These are phyloP conservation scores for Mugil cephalus DNA, from an alignment of 2,113 vertebrate genomes.

Conservation along the genomic window DNA sequence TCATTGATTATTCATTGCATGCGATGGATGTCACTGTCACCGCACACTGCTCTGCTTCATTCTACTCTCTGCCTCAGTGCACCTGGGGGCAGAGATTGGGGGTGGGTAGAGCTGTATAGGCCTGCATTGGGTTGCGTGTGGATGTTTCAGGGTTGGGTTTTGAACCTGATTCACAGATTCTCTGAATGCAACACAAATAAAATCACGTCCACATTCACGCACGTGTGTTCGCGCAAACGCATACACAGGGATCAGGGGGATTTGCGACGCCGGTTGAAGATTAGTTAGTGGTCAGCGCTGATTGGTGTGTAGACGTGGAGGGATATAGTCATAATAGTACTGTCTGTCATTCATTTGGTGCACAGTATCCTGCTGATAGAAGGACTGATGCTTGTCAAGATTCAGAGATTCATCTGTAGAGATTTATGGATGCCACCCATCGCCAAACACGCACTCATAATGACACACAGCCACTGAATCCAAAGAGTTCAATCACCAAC, in stretches of 20 bases:
- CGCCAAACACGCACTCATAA: background rate
- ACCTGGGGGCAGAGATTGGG: slow-evolving; percentile 66
- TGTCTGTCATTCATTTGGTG: slow-evolving; percentile 15
- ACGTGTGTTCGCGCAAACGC: slow-evolving; percentile 41
- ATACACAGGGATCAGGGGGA: slow-evolving; percentile 49
- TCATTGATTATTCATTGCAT: slow-evolving; percentile 86
- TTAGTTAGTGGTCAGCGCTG: slow-evolving; percentile 42
- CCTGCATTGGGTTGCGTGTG: slow-evolving; percentile 22
- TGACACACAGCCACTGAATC: slow-evolving; percentile 15
- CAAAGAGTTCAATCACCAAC: slow-evolving; percentile 51
- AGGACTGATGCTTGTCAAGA: slow-evolving; percentile 6
- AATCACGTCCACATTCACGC: slow-evolving; percentile 6
- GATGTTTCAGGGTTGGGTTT: slow-evolving; percentile 35
- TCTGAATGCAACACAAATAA: slow-evolving; percentile 2
- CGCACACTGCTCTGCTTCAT: slow-evolving; percentile 69
- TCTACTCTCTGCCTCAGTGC: slow-evolving; percentile 73
- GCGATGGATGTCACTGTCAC: slow-evolving; percentile 83
- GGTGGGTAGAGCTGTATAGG: slow-evolving; percentile 11
- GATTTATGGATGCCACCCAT: slow-evolving; percentile 32
- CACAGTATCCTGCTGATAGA: slow-evolving; percentile 3
- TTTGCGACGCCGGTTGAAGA: slow-evolving; percentile 45
- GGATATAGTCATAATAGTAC: background rate
- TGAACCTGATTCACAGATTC: slow-evolving; percentile 17
- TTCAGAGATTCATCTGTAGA: slow-evolving; percentile 20
- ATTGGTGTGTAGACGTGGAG: slow-evolving; percentile 8